Evolutionary conservation across 2,113 vertebrate genomes (phyloP).

Genomic region (Oreochromis aureus): DNA sequence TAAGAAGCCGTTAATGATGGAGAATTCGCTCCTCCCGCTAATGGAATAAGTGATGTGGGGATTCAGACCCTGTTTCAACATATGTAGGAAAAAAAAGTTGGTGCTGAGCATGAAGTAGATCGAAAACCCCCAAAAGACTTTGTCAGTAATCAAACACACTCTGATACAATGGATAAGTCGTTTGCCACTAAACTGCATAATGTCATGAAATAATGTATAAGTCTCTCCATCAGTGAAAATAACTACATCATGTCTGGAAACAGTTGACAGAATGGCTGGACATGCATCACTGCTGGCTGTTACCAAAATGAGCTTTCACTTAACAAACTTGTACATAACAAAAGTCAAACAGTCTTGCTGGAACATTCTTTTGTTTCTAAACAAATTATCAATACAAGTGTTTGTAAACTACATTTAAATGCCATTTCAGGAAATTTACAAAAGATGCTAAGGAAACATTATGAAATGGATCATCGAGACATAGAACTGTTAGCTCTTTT

Average conservation of each 20-base stretch:
- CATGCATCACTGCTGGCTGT: not conserved
- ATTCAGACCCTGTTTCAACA: conserved; percentile 73
- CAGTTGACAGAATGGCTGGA: not conserved
- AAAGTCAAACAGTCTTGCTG: not conserved
- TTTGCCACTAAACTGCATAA: not conserved
- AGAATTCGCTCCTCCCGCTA: conserved; percentile 60
- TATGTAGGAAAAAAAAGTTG: not conserved
- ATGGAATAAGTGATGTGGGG: conserved; percentile 72
- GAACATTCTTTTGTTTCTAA: not conserved
- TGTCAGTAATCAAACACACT: not conserved
- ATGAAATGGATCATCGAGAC: not conserved
- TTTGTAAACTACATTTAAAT: not conserved
- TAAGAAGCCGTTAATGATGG: conserved; percentile 57
- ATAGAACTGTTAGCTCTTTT: not conserved
- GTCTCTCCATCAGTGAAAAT: not conserved
- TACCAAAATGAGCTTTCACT: not conserved
- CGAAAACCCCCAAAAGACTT: not conserved
- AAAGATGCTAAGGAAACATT: not conserved
- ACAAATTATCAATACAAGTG: not conserved
- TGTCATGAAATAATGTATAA: not conserved
- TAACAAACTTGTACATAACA: not conserved
- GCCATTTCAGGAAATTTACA: not conserved
- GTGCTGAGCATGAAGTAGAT: not conserved
- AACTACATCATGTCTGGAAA: not conserved
- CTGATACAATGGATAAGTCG: not conserved